Conservation (phyloP, 1,140 invertebrate species). For the Trigoniulus corallinus region DNA sequence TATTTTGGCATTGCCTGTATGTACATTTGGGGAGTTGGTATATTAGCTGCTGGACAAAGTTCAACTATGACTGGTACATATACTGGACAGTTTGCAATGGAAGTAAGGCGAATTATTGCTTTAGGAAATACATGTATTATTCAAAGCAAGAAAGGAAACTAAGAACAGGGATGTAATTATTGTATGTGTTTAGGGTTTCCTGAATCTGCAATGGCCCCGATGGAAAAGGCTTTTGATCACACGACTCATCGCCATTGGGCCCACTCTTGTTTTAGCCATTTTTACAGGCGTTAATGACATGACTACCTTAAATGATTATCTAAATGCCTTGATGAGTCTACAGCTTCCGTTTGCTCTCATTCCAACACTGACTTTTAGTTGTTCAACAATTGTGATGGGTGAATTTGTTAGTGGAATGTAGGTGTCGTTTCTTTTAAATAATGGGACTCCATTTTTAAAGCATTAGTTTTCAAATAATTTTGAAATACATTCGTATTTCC, state of each 20-base stretch:
- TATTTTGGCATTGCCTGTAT: conserved; percentile 59
- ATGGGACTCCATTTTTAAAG: too few species aligned
- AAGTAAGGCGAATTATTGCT: conserved; percentile 19
- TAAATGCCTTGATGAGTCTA: conserved; percentile 77
- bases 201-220: conserved; percentile 69
- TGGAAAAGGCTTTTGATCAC: conserved; percentile 81
- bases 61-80: conserved; percentile 66
- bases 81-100: conserved; percentile 42
- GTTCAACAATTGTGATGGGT: conserved; percentile 61
- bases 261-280: conserved; percentile 67
- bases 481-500: too few species aligned
- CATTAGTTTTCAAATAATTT: too few species aligned
- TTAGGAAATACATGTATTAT: conserved; percentile 9
- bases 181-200: conserved; percentile 42
- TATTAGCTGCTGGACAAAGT: conserved; percentile 75
- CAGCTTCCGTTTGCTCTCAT: conserved; percentile 69
- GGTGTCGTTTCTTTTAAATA: conserved; percentile 17
- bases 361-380: conserved; percentile 76
- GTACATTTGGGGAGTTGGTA: conserved; percentile 81
- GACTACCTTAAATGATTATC: conserved; percentile 69
- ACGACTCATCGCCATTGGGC: conserved; percentile 68
- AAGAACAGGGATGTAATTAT: background rate
- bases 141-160: conserved; percentile 24
- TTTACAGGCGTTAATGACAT: conserved; percentile 49
- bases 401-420: conserved; percentile 58